Evolutionary conservation across 2,113 vertebrate species (phyloP), one percentile per base, ranked within the genome.

Genomic region (Rhinolophus sinicus): DNA sequence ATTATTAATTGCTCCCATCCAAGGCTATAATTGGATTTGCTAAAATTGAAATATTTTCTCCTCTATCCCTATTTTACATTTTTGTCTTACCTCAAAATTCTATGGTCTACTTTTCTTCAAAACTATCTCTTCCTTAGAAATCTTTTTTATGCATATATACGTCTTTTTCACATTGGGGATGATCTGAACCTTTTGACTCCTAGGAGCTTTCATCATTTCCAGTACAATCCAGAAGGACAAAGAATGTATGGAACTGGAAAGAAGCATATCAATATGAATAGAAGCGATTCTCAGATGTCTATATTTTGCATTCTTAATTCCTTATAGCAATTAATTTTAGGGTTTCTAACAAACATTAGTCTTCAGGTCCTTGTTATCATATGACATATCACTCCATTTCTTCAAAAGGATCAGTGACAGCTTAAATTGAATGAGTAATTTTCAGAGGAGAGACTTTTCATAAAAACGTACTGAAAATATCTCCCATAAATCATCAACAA

Each of bases 401-500:
- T 88, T 93, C 90, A 91, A 89, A 93, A 77, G 93, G 95, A 92
- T 64, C 4, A 78, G 12, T 96, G 90, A 38, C 73, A 92, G 33
- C 10, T 95, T 73, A 92, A 95, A 94, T 62, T 95, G 60, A 98
- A 96, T 80, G 73, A 87, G 13, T 78, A 95, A 96, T 95, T 96
- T 95, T 95, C 88, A 88, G 82, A 92, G 80, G 6, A 4, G 16
- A 18, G 47, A 64, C 87, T 88, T 86, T 56, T 54, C 62, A 80
- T 82, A 91, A 87, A 89, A 97, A 93, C 73, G 4, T 94, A 94
- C 24, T 76, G 58, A 93, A 97, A 97, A 97, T 87, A n/a, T 96
- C 94, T 97, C 84, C 40, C 50, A 96, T 26, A 85, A 95, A 87
- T 94, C 88, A 93, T 69, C 80, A 88, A 65, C 62, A 90, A 86